Conservation (phyloP, 23 tunicate species). For the Styela plicata region DNA sequence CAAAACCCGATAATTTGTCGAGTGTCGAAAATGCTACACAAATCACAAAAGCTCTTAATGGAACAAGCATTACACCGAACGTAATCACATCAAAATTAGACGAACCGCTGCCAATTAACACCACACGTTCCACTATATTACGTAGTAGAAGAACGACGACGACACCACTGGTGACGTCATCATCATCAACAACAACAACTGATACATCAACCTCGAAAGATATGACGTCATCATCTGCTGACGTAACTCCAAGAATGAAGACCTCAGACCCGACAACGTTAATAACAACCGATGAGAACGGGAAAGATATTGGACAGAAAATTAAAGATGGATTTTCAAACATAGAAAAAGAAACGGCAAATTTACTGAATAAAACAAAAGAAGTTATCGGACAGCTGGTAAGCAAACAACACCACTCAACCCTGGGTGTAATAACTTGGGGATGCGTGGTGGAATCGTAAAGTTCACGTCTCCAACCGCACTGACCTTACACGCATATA, state of each 20-base stretch:
- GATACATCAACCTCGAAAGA: background rate
- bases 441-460: no score
- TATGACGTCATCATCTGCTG: background rate
- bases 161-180: background rate
- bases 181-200: background rate
- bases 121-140: background rate
- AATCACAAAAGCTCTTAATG: background rate
- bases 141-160: no score
- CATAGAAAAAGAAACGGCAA: conserved; percentile 10
- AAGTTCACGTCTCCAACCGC: no score
- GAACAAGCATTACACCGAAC: background rate
- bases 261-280: background rate
- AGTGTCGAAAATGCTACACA: background rate
- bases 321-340: conserved; percentile 19
- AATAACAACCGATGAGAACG: background rate
- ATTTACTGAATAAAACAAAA: conserved; percentile 13
- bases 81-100: background rate
- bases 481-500: no score
- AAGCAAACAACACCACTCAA: no score
- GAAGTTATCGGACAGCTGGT: conserved; percentile 2
- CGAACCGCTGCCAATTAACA: background rate
- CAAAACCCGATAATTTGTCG: background rate
- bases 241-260: background rate
- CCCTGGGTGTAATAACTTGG: no score
- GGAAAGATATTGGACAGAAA: conserved; percentile 13